Conservation (phyloP, 2,888 invertebrate species). For the Neoitamus cyanurus region DNA sequence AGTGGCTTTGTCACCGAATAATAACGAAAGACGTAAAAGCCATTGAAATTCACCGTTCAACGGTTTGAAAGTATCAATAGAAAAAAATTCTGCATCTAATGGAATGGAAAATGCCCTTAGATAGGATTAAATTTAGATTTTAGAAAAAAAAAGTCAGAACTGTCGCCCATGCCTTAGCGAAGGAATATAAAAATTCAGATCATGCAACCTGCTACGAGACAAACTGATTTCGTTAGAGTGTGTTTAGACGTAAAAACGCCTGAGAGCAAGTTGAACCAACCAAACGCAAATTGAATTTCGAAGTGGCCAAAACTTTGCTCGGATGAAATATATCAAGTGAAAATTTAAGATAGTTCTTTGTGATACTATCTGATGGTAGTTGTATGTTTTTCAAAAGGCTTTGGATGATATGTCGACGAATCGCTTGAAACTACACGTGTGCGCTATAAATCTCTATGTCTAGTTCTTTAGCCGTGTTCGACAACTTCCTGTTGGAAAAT, state of each 20-base stretch:
- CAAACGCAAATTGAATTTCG: neutral
- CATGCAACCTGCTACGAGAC: neutral
- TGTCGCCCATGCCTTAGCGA: neutral
- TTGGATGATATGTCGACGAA: neutral
- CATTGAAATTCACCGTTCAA: neutral
- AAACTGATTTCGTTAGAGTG: neutral
- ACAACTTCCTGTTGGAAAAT: neutral
- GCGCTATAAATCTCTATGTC: neutral
- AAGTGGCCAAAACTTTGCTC: neutral
- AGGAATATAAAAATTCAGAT: neutral
- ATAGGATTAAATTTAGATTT: neutral
- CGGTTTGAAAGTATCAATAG: neutral
- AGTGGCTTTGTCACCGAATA: neutral
- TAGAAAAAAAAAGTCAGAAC: neutral
- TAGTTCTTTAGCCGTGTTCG: neutral
- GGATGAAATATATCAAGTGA: neutral
- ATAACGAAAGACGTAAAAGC: neutral
- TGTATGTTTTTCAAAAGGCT: neutral
- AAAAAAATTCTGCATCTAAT: neutral
- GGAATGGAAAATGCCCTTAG: neutral
- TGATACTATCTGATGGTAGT: neutral
- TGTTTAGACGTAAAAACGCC: neutral
- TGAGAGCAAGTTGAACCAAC: neutral
- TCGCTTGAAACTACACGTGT: neutral
- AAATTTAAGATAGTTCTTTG: neutral